Conservation (phyloP, 2,888 invertebrate genomes). For the Rhagium mordax region DNA sequence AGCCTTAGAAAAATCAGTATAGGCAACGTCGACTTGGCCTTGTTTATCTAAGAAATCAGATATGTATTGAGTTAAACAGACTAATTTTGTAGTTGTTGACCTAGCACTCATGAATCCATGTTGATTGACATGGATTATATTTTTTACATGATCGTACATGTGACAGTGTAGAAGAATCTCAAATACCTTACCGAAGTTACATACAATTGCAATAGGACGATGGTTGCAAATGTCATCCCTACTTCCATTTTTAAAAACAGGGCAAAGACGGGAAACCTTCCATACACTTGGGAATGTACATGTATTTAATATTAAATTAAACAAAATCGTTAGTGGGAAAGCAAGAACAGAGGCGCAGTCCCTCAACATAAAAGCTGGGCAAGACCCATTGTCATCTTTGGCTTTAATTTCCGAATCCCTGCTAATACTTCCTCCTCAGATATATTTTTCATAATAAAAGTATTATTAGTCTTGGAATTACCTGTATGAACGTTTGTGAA, state of each 20-base stretch:
- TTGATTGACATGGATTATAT: constrained; percentile 4
- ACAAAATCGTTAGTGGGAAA: constrained; percentile 17
- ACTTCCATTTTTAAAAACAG: constrained; percentile 31
- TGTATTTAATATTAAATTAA: constrained; percentile 29
- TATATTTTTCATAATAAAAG: too few relatives aligned
- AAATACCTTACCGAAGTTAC: constrained; percentile 24
- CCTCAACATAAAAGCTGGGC: constrained; percentile 22
- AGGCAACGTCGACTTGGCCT: constrained; percentile 16
- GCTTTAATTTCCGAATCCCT: too few relatives aligned
- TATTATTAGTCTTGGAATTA: too few relatives aligned
- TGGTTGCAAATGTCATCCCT: constrained; percentile 15
- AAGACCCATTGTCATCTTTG: too few relatives aligned
- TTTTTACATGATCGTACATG: background rate
- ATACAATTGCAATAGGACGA: constrained; percentile 20
- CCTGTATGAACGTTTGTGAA: too few relatives aligned
- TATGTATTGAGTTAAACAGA: constrained; percentile 6
- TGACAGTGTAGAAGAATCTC: constrained; percentile 9
- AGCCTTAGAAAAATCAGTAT: background rate
- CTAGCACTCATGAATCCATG: constrained; percentile 14
- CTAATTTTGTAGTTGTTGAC: constrained; percentile 16
- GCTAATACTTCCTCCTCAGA: too few relatives aligned
- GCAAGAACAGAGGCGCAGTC: constrained; percentile 33
- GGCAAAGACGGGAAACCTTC: constrained; percentile 26
- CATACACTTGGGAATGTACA: constrained; percentile 20
- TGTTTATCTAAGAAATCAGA: background rate